phyloP scores from a whole-genome alignment of 1,140 invertebrate species.

The Drosophila rufa region DNA sequence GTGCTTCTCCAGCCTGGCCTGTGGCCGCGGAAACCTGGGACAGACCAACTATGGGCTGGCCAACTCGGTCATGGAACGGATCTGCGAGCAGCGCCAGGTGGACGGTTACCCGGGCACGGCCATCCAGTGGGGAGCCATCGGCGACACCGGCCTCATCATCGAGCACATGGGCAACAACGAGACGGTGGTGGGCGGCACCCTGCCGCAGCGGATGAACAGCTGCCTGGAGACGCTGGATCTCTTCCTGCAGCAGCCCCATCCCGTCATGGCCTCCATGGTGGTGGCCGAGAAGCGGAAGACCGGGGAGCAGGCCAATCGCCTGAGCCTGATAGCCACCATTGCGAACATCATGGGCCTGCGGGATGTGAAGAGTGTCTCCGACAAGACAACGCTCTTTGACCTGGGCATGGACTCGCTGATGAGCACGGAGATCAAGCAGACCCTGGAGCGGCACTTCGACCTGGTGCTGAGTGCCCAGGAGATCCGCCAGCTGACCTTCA shows the following conservation, averaged over 20 bases:
- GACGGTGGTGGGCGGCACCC: slow-evolving; percentile 94
- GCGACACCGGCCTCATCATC: slow-evolving; percentile 96
- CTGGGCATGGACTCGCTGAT: slow-evolving; percentile 99
- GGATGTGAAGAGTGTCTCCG: slow-evolving; percentile 91
- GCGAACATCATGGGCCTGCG: slow-evolving; percentile 95
- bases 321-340: slow-evolving; percentile 90
- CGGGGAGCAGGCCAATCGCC: slow-evolving; percentile 82
- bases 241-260: slow-evolving; percentile 94
- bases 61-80: slow-evolving; percentile 98
- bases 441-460: slow-evolving; percentile 96
- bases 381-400: slow-evolving; percentile 92
- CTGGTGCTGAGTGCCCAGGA: slow-evolving; percentile 94
- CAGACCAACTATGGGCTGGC: slow-evolving; percentile 98
- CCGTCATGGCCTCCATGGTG: slow-evolving; percentile 95
- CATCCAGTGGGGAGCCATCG: slow-evolving; percentile 99
- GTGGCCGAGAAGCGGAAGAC: slow-evolving; percentile 90
- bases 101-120: slow-evolving; percentile 93
- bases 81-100: slow-evolving; percentile 93
- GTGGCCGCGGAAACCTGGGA: slow-evolving; percentile 96
- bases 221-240: slow-evolving; percentile 94
- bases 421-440: slow-evolving; percentile 99
- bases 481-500: slow-evolving; percentile 93
- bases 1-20: slow-evolving; percentile 97
- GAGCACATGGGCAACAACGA: slow-evolving; percentile 95
- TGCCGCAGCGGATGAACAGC: slow-evolving; percentile 95